These are phyloP conservation scores for Seira ritae DNA, from an alignment of 2,888 invertebrate genomes.

Conservation along the genomic window DNA sequence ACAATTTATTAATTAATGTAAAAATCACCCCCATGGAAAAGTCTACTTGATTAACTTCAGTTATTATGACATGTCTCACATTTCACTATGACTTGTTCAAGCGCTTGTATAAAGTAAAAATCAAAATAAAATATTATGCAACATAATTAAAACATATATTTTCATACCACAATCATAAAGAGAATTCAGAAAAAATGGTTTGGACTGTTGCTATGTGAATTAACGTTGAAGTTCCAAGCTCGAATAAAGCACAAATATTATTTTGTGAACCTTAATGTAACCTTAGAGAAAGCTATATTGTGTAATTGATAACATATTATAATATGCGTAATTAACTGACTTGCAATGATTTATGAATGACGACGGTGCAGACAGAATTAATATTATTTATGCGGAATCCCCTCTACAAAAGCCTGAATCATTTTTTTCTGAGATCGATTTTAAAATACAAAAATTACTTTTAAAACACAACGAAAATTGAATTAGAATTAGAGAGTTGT, in stretches of 20 bases:
- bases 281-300: neutral
- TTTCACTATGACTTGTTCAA: neutral
- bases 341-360: too few species aligned
- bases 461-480: too few species aligned
- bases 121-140: neutral
- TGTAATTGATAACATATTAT: neutral
- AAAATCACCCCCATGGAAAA: too few species aligned
- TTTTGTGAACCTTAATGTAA: neutral
- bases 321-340: neutral
- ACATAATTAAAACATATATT: neutral
- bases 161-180: neutral
- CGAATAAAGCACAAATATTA: constrained; percentile 8
- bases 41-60: too few species aligned
- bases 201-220: neutral
- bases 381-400: neutral
- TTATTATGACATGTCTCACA: neutral
- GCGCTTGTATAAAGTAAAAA: neutral
- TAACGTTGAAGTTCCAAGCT: neutral
- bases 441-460: neutral
- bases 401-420: neutral
- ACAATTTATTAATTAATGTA: too few species aligned
- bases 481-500: too few species aligned
- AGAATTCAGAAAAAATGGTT: neutral
- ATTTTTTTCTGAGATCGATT: constrained; percentile 1
- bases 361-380: neutral